Base-by-base conservation (phyloP, 2,797 vertebrate genomes). In the Cryptoblepharus egeriae region DNA sequence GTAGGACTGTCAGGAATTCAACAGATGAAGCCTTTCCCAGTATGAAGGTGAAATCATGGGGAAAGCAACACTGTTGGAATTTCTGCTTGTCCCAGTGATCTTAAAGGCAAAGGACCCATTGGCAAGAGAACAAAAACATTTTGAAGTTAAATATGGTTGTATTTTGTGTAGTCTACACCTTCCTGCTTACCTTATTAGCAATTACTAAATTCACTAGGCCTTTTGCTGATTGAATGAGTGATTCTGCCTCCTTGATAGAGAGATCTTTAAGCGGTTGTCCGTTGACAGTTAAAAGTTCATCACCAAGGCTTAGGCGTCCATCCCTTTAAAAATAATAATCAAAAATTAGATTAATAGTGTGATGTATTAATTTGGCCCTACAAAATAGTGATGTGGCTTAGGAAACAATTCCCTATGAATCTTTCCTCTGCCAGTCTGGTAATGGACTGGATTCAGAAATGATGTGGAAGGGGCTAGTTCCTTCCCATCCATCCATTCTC, bases 231-330 rank as follows among this genome's bases (percentile, higher is more conserved):
- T 79, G 79, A 88, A 85, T 42, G n/a, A 90, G 75, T 42, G 81
- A 37, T 35, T 94, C 93, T 12, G 72, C 71, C 65, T 95, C 93
- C 72, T 88, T 86, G 87, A 91, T 92, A 39, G 90, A 78, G 32
- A 93, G 69, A 49, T 93, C 93, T 71, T 93, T 95, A 79, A 93
- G 80, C 73, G 91, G 88, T 78, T 96, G 94, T 83, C 94, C 93
- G 75, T 96, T 94, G 87, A 95, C 88, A 2, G 93, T 92, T 72
- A 94, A 85, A 77, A 94, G 89, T 57, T 93, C 94, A 88, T 95
- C 95, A 79, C 94, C 87, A 22, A 91, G 92, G 78, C 87, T 90
- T 85, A 93, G 87, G 85, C 81, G 89, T 79, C 87, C 93, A 86
- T 90, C 90, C 81, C 96, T 96, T 69, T 24, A 75, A 79, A 83